Evolutionary conservation across 2,888 invertebrate genomes (phyloP).

Genomic region (Melanophora roralis): DNA sequence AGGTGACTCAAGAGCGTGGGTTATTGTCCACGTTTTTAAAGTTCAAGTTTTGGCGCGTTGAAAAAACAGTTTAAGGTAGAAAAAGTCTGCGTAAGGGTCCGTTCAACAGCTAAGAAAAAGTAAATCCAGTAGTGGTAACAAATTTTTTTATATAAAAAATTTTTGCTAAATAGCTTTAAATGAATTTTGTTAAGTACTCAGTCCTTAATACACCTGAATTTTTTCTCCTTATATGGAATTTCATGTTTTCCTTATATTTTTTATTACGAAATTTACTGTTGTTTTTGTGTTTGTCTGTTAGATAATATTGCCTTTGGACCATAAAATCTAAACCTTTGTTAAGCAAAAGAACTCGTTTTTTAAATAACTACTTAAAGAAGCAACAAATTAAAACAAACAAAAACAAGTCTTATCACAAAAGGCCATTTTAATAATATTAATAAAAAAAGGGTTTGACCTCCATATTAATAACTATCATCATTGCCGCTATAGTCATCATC

Average conservation of each 20-base stretch:
- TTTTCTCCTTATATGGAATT: too few species aligned
- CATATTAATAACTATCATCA: constrained; percentile 44
- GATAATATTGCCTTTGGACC: constrained; percentile 48
- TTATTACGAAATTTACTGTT: neutral
- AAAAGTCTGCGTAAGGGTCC: too few species aligned
- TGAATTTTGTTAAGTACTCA: neutral
- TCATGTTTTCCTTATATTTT: neutral
- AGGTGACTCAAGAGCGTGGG: too few species aligned
- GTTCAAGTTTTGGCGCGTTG: too few species aligned
- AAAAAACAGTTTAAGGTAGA: too few species aligned
- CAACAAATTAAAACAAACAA: constrained; percentile 2
- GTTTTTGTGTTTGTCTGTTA: neutral
- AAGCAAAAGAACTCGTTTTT: constrained; percentile 7
- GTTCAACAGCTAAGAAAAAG: too few species aligned
- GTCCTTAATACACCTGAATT: neutral
- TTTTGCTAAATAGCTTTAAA: too few species aligned
- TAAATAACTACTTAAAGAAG: constrained; percentile 8
- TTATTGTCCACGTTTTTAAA: too few species aligned
- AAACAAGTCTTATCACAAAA: constrained; percentile 36
- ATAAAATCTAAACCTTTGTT: constrained; percentile 56
- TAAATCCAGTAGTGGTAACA: too few species aligned
- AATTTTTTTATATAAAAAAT: too few species aligned
- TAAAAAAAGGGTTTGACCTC: constrained; percentile 51
- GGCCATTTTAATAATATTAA: constrained; percentile 57
- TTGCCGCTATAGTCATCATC: constrained; percentile 4